phyloP scores from a whole-genome alignment of 2,797 vertebrate genomes.

The Megaceryle alcyon region DNA sequence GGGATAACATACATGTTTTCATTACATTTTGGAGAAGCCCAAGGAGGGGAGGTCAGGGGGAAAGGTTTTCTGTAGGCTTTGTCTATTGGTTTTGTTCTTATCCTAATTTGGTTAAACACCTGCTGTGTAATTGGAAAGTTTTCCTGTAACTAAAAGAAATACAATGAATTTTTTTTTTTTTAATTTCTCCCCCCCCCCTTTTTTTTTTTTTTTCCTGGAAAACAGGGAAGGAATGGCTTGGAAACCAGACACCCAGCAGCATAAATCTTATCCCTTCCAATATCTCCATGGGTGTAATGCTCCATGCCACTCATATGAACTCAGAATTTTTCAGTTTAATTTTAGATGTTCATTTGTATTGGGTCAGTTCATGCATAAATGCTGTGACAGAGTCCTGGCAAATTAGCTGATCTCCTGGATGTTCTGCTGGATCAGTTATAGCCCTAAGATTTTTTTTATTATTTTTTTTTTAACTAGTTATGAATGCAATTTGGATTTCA shows the following conservation, averaged over 20 bases:
- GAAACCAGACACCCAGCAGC: background rate
- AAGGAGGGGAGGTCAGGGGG: background rate
- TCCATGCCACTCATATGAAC: background rate
- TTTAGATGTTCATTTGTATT: background rate
- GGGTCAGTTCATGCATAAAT: background rate
- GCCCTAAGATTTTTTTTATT: too few relatives aligned
- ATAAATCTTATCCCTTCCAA: background rate
- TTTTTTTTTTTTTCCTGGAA: background rate
- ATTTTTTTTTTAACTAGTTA: background rate
- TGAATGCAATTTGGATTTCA: background rate
- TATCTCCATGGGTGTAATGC: background rate
- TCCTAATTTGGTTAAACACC: background rate
- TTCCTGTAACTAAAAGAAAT: rapidly evolving
- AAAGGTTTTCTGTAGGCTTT: background rate
- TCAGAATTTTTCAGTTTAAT: background rate
- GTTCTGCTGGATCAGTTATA: background rate
- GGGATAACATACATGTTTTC: background rate
- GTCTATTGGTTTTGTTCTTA: background rate
- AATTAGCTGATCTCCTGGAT: background rate
- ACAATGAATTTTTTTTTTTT: background rate
- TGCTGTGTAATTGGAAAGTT: background rate
- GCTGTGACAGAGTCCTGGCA: background rate
- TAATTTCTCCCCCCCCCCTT: too few relatives aligned
- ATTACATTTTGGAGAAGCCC: background rate
- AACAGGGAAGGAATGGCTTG: background rate